Conservation (phyloP, 2,797 vertebrate species). For the Melanotaenia pygmaea region DNA sequence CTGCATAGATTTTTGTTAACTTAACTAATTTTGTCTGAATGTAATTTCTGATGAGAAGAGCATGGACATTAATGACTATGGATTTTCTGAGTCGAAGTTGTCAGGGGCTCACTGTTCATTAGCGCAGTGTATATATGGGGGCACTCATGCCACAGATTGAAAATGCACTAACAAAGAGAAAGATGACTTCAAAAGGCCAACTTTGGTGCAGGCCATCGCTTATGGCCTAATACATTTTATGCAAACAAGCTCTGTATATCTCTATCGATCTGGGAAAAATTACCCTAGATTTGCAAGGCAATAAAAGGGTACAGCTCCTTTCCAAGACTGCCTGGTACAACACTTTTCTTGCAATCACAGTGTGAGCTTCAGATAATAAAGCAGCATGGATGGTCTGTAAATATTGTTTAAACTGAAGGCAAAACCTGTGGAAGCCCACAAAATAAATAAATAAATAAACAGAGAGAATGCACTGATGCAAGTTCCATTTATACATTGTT, state of each 20-base stretch:
- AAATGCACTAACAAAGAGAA: conserved; percentile 56
- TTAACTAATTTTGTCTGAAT: conserved; percentile 51
- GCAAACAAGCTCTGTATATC: conserved; percentile 53
- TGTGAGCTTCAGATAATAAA: conserved; percentile 20
- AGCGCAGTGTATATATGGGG: conserved; percentile 26
- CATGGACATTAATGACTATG: conserved; percentile 53
- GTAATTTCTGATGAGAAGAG: conserved; percentile 55
- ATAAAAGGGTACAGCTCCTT: conserved; percentile 25
- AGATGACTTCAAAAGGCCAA: conserved; percentile 50
- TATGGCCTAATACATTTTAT: conserved; percentile 52
- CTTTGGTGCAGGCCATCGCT: conserved; percentile 39
- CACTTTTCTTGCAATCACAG: conserved; percentile 14
- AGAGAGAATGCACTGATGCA: not conserved
- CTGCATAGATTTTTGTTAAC: conserved; percentile 58
- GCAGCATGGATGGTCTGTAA: not conserved
- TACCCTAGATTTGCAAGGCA: conserved; percentile 48
- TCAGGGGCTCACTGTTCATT: conserved; percentile 47
- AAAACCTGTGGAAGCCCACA: conserved; percentile 19
- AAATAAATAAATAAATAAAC: not conserved
- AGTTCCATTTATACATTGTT: not conserved
- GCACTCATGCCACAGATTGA: conserved; percentile 20
- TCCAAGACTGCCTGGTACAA: conserved; percentile 24
- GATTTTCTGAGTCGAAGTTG: conserved; percentile 48
- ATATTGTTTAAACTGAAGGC: not conserved
- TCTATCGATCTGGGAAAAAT: conserved; percentile 60